These are phyloP conservation scores for Lucilia cuprina DNA, from an alignment of 1,140 invertebrate genomes.

Conservation along the genomic window DNA sequence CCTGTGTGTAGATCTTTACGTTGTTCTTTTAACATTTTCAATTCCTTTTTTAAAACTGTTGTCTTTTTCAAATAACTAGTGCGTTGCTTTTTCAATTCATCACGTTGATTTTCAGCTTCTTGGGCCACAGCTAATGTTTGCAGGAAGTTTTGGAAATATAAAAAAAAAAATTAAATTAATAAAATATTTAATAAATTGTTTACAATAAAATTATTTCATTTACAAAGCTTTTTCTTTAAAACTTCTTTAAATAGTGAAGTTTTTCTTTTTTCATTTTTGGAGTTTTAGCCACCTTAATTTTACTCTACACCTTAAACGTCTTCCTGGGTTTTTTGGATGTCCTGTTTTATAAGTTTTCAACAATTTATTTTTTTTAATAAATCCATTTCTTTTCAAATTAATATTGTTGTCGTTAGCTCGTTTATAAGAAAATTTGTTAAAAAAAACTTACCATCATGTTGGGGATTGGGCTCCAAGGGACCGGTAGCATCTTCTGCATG, in stretches of 20 bases:
- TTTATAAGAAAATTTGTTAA: neutral
- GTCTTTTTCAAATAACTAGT: slow-evolving; percentile 80
- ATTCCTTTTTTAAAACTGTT: slow-evolving; percentile 73
- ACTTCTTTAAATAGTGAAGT: neutral
- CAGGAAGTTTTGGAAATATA: slow-evolving; percentile 43
- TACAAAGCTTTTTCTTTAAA: neutral
- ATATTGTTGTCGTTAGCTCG: too few species aligned
- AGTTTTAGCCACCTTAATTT: neutral
- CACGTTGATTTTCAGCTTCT: slow-evolving; percentile 81
- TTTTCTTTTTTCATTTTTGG: neutral
- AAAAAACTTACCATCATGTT: slow-evolving; percentile 40
- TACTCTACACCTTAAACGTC: neutral
- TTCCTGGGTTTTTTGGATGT: too few species aligned
- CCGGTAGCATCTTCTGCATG: slow-evolving; percentile 13
- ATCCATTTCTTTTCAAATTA: too few species aligned
- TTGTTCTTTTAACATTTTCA: slow-evolving; percentile 78
- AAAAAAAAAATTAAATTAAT: slow-evolving; percentile 32
- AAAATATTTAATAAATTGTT: neutral
- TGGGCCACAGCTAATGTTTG: slow-evolving; percentile 72
- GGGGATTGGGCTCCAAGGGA: slow-evolving; percentile 30
- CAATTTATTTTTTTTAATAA: too few species aligned
- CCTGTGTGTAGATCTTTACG: slow-evolving; percentile 73
- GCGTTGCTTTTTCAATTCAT: slow-evolving; percentile 76
- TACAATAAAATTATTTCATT: neutral
- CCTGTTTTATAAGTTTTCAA: too few species aligned